Evolutionary conservation across 1,140 invertebrate species (phyloP).

Genomic region (Dolichoris vasculosae): DNA sequence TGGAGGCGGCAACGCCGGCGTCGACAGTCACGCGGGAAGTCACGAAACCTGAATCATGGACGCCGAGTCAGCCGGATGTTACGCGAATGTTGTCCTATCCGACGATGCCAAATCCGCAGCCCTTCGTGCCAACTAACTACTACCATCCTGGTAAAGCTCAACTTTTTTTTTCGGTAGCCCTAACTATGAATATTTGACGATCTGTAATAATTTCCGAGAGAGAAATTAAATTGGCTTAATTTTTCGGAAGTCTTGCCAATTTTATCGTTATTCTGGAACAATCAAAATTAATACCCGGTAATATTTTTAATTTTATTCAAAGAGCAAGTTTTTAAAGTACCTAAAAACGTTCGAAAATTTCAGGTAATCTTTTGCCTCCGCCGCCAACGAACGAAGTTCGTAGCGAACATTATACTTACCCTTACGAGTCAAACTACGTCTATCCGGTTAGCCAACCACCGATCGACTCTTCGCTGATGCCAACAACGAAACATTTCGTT

Average conservation of each 20-base stretch:
- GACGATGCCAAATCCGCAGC: slow-evolving; percentile 33
- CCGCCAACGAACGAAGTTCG: slow-evolving; percentile 50
- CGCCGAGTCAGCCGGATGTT: slow-evolving; percentile 45
- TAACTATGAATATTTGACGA: no score
- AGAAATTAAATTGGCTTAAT: no score
- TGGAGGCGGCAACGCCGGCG: neutral
- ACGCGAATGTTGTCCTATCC: slow-evolving; percentile 30
- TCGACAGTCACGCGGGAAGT: slow-evolving; percentile 27
- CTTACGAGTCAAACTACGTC: slow-evolving; percentile 25
- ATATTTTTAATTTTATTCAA: no score
- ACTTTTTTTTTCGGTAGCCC: no score
- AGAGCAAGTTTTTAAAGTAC: no score
- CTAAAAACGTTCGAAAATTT: no score
- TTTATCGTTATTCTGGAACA: no score
- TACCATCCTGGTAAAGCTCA: slow-evolving; percentile 58
- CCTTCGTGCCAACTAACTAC: slow-evolving; percentile 57
- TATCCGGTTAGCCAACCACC: slow-evolving; percentile 56
- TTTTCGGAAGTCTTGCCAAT: no score
- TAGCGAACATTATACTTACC: slow-evolving; percentile 55
- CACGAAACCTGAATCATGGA: slow-evolving; percentile 43
- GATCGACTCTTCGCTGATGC: slow-evolving; percentile 62
- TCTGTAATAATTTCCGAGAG: no score
- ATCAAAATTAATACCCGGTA: no score
- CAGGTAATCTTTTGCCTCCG: slow-evolving; percentile 25
- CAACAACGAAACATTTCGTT: slow-evolving; percentile 66